Conservation (phyloP, 1,140 invertebrate species). For the Drosophila prosaltans region DNA sequence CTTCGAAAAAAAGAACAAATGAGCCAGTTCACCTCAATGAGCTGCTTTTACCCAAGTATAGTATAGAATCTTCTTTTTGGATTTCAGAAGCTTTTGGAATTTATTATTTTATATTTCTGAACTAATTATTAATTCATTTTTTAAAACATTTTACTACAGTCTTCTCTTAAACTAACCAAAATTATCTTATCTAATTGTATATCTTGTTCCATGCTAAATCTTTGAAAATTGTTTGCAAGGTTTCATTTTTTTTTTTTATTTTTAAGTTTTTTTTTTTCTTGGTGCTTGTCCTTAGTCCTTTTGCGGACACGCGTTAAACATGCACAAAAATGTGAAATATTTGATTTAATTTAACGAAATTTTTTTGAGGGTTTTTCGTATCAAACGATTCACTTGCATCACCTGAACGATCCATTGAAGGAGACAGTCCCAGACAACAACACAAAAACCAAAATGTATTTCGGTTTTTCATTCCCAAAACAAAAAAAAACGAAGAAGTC, state of each 20-base stretch:
- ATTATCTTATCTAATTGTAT: neutral
- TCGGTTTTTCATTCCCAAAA: conserved; percentile 39
- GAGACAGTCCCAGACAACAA: conserved; percentile 34
- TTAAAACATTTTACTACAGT: too few relatives aligned
- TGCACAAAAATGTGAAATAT: conserved; percentile 68
- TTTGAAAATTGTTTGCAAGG: neutral
- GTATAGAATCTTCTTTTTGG: too few relatives aligned
- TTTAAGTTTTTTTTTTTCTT: neutral
- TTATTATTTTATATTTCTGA: too few relatives aligned
- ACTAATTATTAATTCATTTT: too few relatives aligned
- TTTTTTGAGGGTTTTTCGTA: conserved; percentile 40
- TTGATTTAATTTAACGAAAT: conserved; percentile 74
- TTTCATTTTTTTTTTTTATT: too few relatives aligned
- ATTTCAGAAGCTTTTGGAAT: too few relatives aligned
- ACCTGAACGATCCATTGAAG: conserved; percentile 9
- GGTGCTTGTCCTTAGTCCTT: conserved; percentile 40
- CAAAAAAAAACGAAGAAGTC: conserved; percentile 23
- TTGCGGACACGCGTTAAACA: conserved; percentile 56
- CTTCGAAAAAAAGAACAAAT: too few relatives aligned
- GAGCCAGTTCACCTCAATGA: too few relatives aligned
- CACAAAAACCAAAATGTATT: conserved; percentile 56
- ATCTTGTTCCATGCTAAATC: neutral
- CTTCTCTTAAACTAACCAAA: too few relatives aligned
- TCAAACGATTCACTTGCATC: conserved; percentile 40
- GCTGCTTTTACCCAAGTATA: too few relatives aligned